Evolutionary conservation across 2,113 vertebrate genomes (phyloP), one percentile per base, ranked within the genome.

Genomic region (Amphiprion ocellaris): DNA sequence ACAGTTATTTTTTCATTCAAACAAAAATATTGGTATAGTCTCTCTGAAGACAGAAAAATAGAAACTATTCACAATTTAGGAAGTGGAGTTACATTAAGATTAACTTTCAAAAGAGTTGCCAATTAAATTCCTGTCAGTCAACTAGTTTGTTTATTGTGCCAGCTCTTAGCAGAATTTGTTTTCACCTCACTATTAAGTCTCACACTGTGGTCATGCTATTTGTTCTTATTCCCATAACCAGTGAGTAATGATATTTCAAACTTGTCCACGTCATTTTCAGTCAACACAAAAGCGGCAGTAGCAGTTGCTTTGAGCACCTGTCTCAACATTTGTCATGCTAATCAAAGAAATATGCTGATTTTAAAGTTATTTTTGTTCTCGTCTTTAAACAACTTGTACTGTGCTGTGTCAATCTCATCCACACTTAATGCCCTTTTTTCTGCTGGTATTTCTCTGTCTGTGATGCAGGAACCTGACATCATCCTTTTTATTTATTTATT

Each of bases 331-430:
- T 56, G 53, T 69, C 24, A 15, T 47, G 19, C 33, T 37, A 37
- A 37, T 37, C 33, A 37, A 37, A 37, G 33, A 37, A 37, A 10
- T 37, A 37, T 37, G 33, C 33, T 10, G 24, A 56, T 37, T 46
- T 69, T 46, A 24, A 68, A 26, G 50, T 54, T 55, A 41, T 17
- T 55, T 41, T n/a, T 41, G 52, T 69, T 55, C 33, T 68, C 8
- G 8, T 9, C 33, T 37, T 5, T 55, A 19, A 68, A 54, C 17
- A 68, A 68, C 49, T 41, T 30, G 30, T 30, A 30, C 33, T 12
- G 11, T 10, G 30, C 21, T 54, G 52, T 28, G 15, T 68, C 15
- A 26, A 15, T 26, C 37, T 46, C 53, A 46, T 46, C 55, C 53
- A 46, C 44, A n/a, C 23, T 69, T 39, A 28, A 28, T 56, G 24